phyloP scores from a whole-genome alignment of 2,888 invertebrate genomes.

The Acleris sparsana region DNA sequence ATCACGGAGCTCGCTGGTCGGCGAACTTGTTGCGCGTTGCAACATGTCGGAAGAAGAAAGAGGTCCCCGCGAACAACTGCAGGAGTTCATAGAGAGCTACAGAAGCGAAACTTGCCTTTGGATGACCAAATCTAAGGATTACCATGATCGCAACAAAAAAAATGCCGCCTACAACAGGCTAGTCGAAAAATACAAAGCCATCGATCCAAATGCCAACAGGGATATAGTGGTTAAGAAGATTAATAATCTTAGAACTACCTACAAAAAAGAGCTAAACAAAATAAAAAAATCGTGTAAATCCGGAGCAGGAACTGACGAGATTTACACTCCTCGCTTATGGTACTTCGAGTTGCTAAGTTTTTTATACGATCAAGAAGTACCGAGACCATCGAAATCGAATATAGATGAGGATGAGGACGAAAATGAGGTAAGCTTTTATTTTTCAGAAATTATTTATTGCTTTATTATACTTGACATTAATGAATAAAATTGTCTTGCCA shows the following conservation, averaged over 20 bases:
- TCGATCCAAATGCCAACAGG: constrained; percentile 31
- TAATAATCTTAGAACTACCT: constrained; percentile 29
- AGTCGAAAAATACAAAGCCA: constrained; percentile 32
- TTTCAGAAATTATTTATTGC: constrained; percentile 16
- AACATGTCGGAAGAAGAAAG: constrained; percentile 10
- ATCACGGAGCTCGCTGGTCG: constrained; percentile 5
- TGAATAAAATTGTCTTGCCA: constrained; percentile 31
- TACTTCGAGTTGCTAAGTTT: constrained; percentile 14
- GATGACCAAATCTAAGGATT: constrained; percentile 1
- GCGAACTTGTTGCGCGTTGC: not conserved
- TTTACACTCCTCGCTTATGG: constrained; percentile 1
- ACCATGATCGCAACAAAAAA: constrained; percentile 34
- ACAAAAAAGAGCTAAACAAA: constrained; percentile 35
- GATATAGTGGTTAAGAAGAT: constrained; percentile 27
- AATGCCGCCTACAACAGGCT: constrained; percentile 34
- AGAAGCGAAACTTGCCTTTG: constrained; percentile 34
- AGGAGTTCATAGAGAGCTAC: constrained; percentile 37
- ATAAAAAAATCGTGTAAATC: constrained; percentile 26
- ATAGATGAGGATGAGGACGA: constrained; percentile 10
- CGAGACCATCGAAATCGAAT: constrained; percentile 11
- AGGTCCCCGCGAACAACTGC: constrained; percentile 24
- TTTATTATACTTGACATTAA: constrained; percentile 16
- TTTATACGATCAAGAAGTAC: constrained; percentile 20
- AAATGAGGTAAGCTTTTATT: constrained; percentile 7
- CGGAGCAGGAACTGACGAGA: constrained; percentile 13